Evolutionary conservation across 2,797 vertebrate species (phyloP), one percentile per base, ranked within the genome.

Genomic region (Podarcis siculus): DNA sequence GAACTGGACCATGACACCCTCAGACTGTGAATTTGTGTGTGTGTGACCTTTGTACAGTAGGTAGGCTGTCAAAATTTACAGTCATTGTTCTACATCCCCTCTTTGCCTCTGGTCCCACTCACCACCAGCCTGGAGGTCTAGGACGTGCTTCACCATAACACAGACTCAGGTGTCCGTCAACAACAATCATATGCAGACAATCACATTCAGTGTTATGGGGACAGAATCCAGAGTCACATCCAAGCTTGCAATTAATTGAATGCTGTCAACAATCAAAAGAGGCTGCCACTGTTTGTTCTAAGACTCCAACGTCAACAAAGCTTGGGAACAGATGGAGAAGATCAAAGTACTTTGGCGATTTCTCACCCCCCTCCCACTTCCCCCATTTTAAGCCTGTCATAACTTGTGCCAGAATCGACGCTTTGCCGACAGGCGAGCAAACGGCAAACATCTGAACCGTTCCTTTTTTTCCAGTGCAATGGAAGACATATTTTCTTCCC

Each of bases 361-460:
- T 45, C 1, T 84, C 87, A 73, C 1, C 8, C 2, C 10, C 45
- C 12, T 42, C 49, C 55, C 21, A 2, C 30, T 49, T 1, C 6
- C 17, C 66, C 19, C 8, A 67, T 76, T 58, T 37, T 7, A 4
- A 35, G n/a, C 1, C 5, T 87, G 25, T 78, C 88, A 39, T 87
- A 9, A 64, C 72, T 78, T 45, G 49, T 8, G 7, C 37, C 66
- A 91, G 88, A 92, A 88, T 15, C 15, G 85, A 69, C 5, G 5
- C 8, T 67, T 21, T 19, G 30, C 3, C 66, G 69, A 19, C 58
- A 58, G 17, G 67, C 49, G n/a, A 86, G 71, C 81, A 90, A 94
- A 89, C 84, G 79, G 21, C 84, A 88, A 71, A 35, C 13, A 89
- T 91, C 91, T 93, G 91, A 93, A 92, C 58, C 19, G 79, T 35